phyloP scores from a whole-genome alignment of 2,888 invertebrate genomes.

The Melanotus villosus region DNA sequence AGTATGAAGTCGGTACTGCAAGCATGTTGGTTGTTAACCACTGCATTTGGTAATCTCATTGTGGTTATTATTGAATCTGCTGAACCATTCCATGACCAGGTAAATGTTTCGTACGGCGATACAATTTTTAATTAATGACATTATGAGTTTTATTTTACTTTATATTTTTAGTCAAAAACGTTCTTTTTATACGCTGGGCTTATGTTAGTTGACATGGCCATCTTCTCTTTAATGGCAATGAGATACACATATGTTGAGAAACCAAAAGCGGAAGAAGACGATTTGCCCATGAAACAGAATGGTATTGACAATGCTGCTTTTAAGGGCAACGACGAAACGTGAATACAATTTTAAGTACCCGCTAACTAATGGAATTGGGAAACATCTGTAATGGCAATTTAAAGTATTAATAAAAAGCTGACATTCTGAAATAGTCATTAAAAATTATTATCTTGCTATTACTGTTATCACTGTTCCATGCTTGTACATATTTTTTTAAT shows the following conservation, averaged over 20 bases:
- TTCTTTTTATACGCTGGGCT: slow-evolving; percentile 90
- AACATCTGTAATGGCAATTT: background rate
- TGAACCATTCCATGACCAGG: slow-evolving; percentile 83
- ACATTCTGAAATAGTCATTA: too few relatives aligned
- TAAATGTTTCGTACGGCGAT: too few relatives aligned
- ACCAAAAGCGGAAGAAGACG: slow-evolving; percentile 62
- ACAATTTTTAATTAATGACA: background rate
- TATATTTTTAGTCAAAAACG: slow-evolving; percentile 83
- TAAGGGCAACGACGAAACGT: slow-evolving; percentile 32
- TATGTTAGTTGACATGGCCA: slow-evolving; percentile 86
- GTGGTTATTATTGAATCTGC: slow-evolving; percentile 91
- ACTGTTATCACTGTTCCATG: slow-evolving; percentile 4
- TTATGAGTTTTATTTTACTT: too few relatives aligned
- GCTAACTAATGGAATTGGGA: background rate
- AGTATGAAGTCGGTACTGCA: slow-evolving; percentile 96
- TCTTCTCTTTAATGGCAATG: slow-evolving; percentile 86
- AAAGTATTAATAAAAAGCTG: background rate
- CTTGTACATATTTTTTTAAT: slow-evolving; percentile 12
- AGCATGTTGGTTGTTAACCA: slow-evolving; percentile 93
- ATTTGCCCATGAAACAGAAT: slow-evolving; percentile 31
- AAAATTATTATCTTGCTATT: background rate
- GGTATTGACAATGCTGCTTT: slow-evolving; percentile 47
- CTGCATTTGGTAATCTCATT: slow-evolving; percentile 93
- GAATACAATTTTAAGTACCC: slow-evolving; percentile 23
- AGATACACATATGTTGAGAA: slow-evolving; percentile 80